Evolutionary conservation across 2,113 vertebrate species (phyloP).

Genomic region (Megaceryle maxima): DNA sequence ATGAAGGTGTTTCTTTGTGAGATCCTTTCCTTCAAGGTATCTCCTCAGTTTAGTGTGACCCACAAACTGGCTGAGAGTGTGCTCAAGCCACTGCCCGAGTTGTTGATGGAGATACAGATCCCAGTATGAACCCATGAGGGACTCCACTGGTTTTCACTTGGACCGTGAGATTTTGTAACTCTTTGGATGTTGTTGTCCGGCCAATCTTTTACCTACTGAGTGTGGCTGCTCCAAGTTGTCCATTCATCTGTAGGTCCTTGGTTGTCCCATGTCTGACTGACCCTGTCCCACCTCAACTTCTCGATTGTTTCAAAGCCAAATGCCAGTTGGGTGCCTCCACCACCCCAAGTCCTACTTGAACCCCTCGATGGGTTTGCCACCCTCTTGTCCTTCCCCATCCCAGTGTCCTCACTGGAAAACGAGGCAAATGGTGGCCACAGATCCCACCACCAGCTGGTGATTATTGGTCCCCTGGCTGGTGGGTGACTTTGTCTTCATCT

Average conservation of each 20-base stretch:
- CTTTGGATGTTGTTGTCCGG: accelerated
- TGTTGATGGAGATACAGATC: not conserved
- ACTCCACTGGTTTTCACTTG: not conserved
- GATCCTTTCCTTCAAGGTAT: not conserved
- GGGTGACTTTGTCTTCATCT: not conserved
- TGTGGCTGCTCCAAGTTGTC: not conserved
- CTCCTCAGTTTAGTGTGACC: not conserved
- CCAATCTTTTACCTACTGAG: not conserved
- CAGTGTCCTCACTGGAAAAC: accelerated
- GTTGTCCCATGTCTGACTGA: not conserved
- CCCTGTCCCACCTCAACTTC: not conserved
- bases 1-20: not conserved
- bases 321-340: accelerated
- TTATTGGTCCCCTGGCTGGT: not conserved
- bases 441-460: too few species aligned
- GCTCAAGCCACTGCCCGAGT: not conserved
- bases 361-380: accelerated
- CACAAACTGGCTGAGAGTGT: not conserved
- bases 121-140: not conserved
- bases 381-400: not conserved
- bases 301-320: not conserved
- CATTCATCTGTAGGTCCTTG: not conserved
- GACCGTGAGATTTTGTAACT: not conserved
- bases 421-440: not conserved
- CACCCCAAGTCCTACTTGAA: not conserved